Percentiles rank a stretch among this genome's conserved stretches.
These are phyloP conservation scores for Cariama cristata DNA, from an alignment of 2,113 vertebrate genomes.

Conservation along the genomic window DNA sequence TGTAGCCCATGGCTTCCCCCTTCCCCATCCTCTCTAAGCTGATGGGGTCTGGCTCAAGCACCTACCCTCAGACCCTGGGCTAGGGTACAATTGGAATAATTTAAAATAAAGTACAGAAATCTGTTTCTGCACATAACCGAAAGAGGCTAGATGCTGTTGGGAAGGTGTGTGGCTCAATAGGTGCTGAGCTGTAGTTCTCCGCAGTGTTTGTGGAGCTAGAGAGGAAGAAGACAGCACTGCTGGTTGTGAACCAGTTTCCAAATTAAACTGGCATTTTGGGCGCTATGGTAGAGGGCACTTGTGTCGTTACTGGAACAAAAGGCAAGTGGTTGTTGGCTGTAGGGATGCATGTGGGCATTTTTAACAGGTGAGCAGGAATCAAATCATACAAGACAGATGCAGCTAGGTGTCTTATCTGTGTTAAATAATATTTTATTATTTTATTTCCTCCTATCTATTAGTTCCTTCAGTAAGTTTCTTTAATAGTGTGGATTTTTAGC, in stretches of 20 bases:
- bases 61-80: background rate
- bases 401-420: background rate
- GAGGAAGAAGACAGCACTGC: background rate
- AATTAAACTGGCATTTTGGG: background rate
- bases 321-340: accelerated
- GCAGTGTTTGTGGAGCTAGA: accelerated
- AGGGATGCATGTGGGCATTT: background rate
- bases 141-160: background rate
- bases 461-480: background rate
- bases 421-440: background rate
- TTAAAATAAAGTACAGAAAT: background rate
- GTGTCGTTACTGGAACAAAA: background rate
- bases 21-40: no score
- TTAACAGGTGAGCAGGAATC: background rate
- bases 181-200: background rate
- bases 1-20: accelerated
- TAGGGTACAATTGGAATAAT: background rate
- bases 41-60: background rate
- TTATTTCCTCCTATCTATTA: background rate
- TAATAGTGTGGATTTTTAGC: background rate
- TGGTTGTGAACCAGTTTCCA: accelerated
- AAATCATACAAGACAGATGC: background rate
- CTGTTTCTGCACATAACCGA: background rate
- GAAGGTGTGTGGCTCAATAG: background rate
- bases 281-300: background rate